Evolutionary conservation across 2,113 vertebrate genomes (phyloP), one percentile per base, ranked within the genome.

Genomic region (Microcebus lehilahytsara): DNA sequence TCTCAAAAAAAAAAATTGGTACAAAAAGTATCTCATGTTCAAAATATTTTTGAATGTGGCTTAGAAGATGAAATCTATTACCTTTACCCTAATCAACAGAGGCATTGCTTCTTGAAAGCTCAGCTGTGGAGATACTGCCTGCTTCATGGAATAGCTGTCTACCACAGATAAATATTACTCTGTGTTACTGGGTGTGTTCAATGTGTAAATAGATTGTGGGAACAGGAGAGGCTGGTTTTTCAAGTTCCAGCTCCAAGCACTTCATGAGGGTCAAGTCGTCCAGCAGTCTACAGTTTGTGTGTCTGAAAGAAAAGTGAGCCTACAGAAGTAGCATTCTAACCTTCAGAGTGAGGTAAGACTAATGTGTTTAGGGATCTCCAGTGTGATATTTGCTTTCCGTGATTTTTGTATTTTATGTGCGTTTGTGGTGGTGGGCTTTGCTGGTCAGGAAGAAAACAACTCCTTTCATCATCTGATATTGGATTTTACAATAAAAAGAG

Each of bases 211-310:
- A 98, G 94, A n/a, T 34, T 5, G 0, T 72, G 93, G 90, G 87
- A 96, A 97, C 97, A 96, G 27, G 37, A 32, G 97, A 79, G 96
- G 95, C 98, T 98, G 98, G 98, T 99, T 99, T 99, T 98, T 98
- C 98, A 98, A 97, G 98, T 98, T 98, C 86, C 93, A 94, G 42
- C 20, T 51, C 49, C 71, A 37, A 91, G 83, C 3, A 69, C 58
- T 98, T 92, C 93, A 42, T 56, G 74, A 95, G 88, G 9, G 62
- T 93, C 95, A 97, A 71, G 67, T 89, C 91, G 67, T 53, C 49
- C 42, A 89, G 75, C 78, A 88, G 92, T 96, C 30, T 95, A 56
- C 77, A 74, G 27, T 89, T 88, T 91, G 84, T 91, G 64, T 79
- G 85, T 88, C 93, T 95, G 71, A 88, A 93, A 91, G 95, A 94